Evolutionary conservation across 2,113 vertebrate genomes (phyloP).

Genomic region (Corynorhinus townsendii): DNA sequence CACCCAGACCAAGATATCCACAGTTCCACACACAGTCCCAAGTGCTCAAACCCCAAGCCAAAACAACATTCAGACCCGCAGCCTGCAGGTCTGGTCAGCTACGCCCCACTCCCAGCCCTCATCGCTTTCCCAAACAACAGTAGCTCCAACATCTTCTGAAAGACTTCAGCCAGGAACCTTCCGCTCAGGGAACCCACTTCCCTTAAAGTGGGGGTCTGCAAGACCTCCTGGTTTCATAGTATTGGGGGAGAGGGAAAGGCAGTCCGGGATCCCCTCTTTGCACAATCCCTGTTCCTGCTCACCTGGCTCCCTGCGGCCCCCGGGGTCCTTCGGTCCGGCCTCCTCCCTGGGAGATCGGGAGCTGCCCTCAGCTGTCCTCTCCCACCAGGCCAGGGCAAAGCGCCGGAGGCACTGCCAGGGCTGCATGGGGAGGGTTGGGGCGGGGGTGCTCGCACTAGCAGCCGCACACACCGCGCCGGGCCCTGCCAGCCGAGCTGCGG

Average conservation of each 20-base stretch:
- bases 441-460: conserved; percentile 37
- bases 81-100: background rate
- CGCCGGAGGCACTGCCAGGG: conserved; percentile 76
- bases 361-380: conserved; percentile 73
- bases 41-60: conserved; percentile 2
- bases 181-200: background rate
- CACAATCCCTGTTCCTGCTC: conserved; percentile 27
- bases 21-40: background rate
- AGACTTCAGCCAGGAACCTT: background rate
- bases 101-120: background rate
- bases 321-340: conserved; percentile 62
- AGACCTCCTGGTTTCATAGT: background rate
- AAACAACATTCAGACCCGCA: background rate
- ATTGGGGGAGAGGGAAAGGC: background rate
- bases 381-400: conserved; percentile 76
- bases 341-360: conserved; percentile 69
- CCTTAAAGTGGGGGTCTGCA: conserved; percentile 37
- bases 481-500: conserved; percentile 67
- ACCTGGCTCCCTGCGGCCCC: conserved; percentile 73
- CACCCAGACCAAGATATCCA: conserved; percentile 36
- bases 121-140: background rate
- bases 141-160: background rate
- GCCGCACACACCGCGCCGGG: conserved; percentile 61
- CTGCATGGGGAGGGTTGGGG: conserved; percentile 70
- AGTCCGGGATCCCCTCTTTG: background rate